Conservation (phyloP, 2,888 invertebrate genomes). For the Drosophila subsilvestris region DNA sequence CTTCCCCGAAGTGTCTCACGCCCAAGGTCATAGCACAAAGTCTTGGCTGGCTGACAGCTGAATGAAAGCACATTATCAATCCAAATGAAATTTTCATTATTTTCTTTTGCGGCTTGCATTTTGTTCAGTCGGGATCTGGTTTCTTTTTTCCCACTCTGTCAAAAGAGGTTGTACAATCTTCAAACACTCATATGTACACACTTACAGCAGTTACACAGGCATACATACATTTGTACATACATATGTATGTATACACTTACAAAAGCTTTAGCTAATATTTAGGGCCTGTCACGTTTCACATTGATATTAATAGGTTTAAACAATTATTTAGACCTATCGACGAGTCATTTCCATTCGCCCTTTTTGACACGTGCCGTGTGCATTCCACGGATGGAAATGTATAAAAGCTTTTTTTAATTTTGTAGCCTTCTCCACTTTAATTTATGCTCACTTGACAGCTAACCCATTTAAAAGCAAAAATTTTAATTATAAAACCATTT, state of each 20-base stretch:
- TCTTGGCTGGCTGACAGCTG: neutral
- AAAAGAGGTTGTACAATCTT: too few species aligned
- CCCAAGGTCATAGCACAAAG: conserved; percentile 52
- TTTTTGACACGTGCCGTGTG: conserved; percentile 25
- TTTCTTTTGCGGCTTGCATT: neutral
- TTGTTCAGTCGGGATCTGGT: neutral
- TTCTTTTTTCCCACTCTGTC: neutral
- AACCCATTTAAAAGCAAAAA: conserved; percentile 38
- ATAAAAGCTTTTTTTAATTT: conserved; percentile 8
- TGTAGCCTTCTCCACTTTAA: conserved; percentile 2
- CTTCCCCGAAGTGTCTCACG: conserved; percentile 24
- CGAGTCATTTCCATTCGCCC: neutral
- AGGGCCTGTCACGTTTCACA: neutral
- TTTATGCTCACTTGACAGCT: conserved; percentile 11
- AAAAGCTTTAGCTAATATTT: neutral
- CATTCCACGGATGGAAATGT: conserved; percentile 10
- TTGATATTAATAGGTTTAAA: neutral
- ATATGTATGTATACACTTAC: neutral
- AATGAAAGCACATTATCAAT: neutral
- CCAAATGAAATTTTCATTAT: neutral
- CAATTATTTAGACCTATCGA: neutral
- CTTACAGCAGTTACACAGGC: too few species aligned
- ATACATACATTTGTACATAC: too few species aligned
- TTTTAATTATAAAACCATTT: conserved; percentile 13
- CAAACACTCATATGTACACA: too few species aligned